A percentile compares a stretch with the other conserved stretches of the same genome.
Evolutionary conservation across 2,888 invertebrate genomes (phyloP).

Genomic region (Agriopis aurantiaria): DNA sequence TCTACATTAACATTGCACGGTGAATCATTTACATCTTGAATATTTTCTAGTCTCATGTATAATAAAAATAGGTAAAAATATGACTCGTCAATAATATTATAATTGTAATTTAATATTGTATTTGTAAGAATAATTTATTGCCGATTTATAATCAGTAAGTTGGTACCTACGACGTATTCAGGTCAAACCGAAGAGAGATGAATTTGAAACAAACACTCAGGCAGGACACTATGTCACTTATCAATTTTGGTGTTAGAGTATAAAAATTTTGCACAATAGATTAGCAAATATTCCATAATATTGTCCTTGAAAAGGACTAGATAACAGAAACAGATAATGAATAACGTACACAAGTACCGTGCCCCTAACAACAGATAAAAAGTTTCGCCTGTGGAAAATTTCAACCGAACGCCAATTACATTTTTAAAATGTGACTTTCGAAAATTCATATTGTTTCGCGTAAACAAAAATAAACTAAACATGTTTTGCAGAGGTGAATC

Average conservation of each 20-base stretch:
- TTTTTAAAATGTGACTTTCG: slow-evolving; percentile 4
- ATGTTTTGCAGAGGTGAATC: slow-evolving; percentile 18
- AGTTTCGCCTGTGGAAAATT: slow-evolving; percentile 46
- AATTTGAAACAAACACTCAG: slow-evolving; percentile 13
- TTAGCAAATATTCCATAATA: slow-evolving; percentile 56
- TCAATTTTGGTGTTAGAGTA: slow-evolving; percentile 2
- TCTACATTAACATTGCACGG: slow-evolving; percentile 4
- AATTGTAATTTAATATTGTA: no score
- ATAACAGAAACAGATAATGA: slow-evolving; percentile 48
- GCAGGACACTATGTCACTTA: neutral
- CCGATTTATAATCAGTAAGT: slow-evolving; percentile 12
- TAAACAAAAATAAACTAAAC: slow-evolving; percentile 23
- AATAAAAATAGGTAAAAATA: slow-evolving; percentile 13
- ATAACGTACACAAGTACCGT: slow-evolving; percentile 25
- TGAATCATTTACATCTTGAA: slow-evolving; percentile 19
- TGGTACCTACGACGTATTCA: slow-evolving; percentile 5
- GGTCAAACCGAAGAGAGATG: slow-evolving; percentile 8
- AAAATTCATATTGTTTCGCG: slow-evolving; percentile 18
- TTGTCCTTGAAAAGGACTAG: slow-evolving; percentile 62
- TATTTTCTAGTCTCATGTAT: slow-evolving; percentile 1
- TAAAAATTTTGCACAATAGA: slow-evolving; percentile 22
- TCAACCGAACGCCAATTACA: slow-evolving; percentile 24
- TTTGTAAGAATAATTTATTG: slow-evolving; percentile 16
- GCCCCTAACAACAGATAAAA: slow-evolving; percentile 49
- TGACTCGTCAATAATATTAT: slow-evolving; percentile 6